Evolutionary conservation across 37 sponge, comb jelly and placozoan species (phyloP), one percentile per base, ranked within the genome.

Genomic region (Diacarnus erythraeanus): DNA sequence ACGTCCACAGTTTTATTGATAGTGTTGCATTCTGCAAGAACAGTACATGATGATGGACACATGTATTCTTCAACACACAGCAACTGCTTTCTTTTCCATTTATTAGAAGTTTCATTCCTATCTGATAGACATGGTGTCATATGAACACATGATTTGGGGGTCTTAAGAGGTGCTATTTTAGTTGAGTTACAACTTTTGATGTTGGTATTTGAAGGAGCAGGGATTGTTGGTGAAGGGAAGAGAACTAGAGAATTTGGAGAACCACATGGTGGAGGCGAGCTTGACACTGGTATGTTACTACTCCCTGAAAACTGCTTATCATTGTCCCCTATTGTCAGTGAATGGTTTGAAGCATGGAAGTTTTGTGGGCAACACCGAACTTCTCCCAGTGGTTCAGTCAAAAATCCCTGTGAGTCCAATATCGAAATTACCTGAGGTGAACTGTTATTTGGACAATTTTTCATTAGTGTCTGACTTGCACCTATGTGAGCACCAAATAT

Each of bases 401-500:
- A 8, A 69, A 69, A 69, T 20, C 70, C 70, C 33, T 69, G 70
- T 31, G 70, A 69, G 4, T 69, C 39, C 64, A 63, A n/a, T 63
- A 27, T 12, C 12, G 51, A 47, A 12, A 47, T 12, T 47, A 47
- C 51, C 12, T 47, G 51, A 47, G 51, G n/a, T n/a, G n/a, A 47
- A 47, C 10, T 47, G 8, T n/a, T 29, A 63, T 29, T 22, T 29
- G 26, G 18, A n/a, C 17, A 63, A 22, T 5, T 22, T 63, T 30
- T 6, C 1, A 15, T 42, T 43, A 27, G 74, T 56, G 42, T 20
- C 41, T 37, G 30, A 69, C 71, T 80, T 26, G 6, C 4, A 12
- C 80, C 80, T 29, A 69, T 9, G 27, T 12, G 67, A 18, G 39
- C 15, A 0, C 84, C 86, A 79, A 72, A 86, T 38, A 79, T 3